Conservation (phyloP, 2,113 vertebrate genomes). For the Bos indicus region DNA sequence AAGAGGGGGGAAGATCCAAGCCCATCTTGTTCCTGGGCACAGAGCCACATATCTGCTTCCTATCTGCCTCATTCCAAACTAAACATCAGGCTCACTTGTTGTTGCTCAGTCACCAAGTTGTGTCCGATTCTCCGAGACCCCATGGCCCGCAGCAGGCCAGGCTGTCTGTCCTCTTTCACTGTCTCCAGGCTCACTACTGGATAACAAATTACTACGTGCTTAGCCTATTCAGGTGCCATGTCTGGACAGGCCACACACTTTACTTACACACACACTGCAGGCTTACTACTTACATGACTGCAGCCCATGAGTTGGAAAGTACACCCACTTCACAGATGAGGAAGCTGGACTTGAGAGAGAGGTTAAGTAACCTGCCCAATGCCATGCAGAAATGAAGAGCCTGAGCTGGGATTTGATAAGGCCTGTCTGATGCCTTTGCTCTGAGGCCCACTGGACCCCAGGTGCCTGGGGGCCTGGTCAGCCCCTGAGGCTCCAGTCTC, state of each 20-base stretch:
- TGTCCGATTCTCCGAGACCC: neutral
- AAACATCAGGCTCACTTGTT: neutral
- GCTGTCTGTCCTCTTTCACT: neutral
- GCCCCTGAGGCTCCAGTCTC: neutral
- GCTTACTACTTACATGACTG: neutral
- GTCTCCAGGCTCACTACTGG: neutral
- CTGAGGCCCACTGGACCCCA: neutral
- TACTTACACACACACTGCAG: neutral
- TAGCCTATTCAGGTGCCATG: neutral
- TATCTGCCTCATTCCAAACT: neutral
- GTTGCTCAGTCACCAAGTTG: neutral
- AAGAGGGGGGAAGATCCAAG: neutral
- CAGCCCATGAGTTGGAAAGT: fast-evolving
- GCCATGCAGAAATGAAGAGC: neutral
- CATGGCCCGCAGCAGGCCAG: neutral
- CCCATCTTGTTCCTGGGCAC: neutral
- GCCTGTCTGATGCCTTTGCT: neutral
- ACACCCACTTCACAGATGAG: neutral
- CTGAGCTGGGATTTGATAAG: neutral
- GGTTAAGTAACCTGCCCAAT: neutral
- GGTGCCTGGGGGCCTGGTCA: neutral
- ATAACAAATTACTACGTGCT: fast-evolving
- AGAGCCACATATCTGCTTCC: neutral
- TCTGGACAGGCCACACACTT: neutral
- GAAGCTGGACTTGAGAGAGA: neutral